phyloP scores from a whole-genome alignment of 2,888 invertebrate species.

The Latrodectus elegans region DNA sequence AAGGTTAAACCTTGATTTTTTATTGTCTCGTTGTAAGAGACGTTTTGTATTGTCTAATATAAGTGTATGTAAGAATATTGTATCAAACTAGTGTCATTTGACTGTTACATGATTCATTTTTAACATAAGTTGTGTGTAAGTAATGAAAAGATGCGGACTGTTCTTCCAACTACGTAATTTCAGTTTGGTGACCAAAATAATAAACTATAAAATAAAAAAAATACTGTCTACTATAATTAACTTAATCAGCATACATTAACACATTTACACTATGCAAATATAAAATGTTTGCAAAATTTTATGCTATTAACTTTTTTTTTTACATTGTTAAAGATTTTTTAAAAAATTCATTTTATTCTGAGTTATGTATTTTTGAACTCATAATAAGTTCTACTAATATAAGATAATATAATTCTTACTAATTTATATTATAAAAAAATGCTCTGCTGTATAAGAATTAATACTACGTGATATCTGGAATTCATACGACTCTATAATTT shows the following conservation, averaged over 20 bases:
- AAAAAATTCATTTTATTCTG: no score
- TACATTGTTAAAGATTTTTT: no score
- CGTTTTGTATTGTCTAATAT: conserved; percentile 60
- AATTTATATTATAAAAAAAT: no score
- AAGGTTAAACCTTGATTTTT: conserved; percentile 68
- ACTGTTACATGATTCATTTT: conserved; percentile 45
- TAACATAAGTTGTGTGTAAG: conserved; percentile 47
- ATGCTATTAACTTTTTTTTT: no score
- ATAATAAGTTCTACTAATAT: no score
- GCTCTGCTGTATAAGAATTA: no score
- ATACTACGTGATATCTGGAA: no score
- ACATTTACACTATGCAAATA: neutral
- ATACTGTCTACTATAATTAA: neutral
- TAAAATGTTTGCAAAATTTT: no score
- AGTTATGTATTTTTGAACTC: no score
- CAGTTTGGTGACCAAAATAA: conserved; percentile 52
- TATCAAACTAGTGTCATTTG: conserved; percentile 55
- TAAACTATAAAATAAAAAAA: conserved; percentile 8
- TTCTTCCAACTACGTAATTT: conserved; percentile 57
- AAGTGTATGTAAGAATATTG: conserved; percentile 47
- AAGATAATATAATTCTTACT: no score
- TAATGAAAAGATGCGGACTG: conserved; percentile 44
- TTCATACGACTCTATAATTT: no score
- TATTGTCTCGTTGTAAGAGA: conserved; percentile 69
- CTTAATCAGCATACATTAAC: neutral